phyloP scores from a whole-genome alignment of 2,113 vertebrate genomes.

The Phrynocephalus versicolor region DNA sequence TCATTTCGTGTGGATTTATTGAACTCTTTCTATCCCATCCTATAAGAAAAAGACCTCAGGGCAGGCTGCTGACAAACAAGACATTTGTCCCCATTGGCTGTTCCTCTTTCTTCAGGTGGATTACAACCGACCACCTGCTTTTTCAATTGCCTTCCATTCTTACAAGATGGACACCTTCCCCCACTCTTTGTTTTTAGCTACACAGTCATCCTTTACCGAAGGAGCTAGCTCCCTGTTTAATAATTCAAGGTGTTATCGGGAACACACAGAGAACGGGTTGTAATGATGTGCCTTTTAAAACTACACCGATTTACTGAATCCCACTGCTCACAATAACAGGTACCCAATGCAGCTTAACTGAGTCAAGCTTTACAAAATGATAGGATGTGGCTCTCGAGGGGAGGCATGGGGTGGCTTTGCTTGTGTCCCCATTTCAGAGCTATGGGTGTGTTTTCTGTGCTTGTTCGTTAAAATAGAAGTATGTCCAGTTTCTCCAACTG shows the following conservation, averaged over 20 bases:
- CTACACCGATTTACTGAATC: background rate
- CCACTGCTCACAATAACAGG: background rate
- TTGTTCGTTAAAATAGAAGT: background rate
- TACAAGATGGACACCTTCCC: background rate
- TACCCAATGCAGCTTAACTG: background rate
- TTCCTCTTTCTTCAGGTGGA: background rate
- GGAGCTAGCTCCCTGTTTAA: background rate
- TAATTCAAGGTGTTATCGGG: slow-evolving; percentile 5
- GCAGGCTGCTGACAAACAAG: background rate
- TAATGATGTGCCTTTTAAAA: background rate
- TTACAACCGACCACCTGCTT: background rate
- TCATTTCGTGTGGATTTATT: background rate
- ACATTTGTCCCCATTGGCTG: background rate
- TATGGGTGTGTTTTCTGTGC: background rate
- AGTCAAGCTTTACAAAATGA: background rate
- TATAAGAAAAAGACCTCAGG: too few species aligned
- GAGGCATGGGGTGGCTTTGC: background rate
- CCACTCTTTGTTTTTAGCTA: background rate
- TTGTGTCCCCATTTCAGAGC: background rate
- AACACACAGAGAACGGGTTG: background rate
- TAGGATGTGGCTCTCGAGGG: background rate
- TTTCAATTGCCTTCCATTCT: background rate
- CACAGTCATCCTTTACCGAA: background rate
- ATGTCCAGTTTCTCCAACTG: background rate
- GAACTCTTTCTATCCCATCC: background rate